Conservation (phyloP, 2,113 vertebrate genomes). For the Callocephalon fimbriatum region DNA sequence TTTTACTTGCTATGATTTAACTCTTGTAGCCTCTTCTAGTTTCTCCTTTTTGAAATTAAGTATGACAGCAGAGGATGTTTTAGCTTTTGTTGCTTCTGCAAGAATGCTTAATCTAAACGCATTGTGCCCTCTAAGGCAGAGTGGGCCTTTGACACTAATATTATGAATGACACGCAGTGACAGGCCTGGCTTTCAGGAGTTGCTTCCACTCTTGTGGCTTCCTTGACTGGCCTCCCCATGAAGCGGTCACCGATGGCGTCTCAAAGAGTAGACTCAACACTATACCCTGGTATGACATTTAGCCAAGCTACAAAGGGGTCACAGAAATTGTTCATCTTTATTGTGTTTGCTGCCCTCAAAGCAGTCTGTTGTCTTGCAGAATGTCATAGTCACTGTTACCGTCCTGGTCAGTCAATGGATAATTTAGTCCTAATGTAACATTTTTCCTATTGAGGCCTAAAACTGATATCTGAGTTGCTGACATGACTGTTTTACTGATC, state of each 20-base stretch:
- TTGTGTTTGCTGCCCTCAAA: background rate
- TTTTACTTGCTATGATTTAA: background rate
- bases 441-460: background rate
- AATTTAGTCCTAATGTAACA: background rate
- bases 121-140: fast-evolving
- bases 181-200: background rate
- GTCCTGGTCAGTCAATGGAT: background rate
- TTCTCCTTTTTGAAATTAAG: background rate
- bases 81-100: background rate
- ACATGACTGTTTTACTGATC: background rate
- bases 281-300: background rate
- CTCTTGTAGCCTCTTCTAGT: background rate
- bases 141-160: background rate
- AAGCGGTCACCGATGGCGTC: fast-evolving
- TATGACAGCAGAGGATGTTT: background rate
- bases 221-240: background rate
- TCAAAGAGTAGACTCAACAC: background rate
- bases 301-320: background rate
- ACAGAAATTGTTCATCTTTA: background rate
- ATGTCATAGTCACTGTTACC: background rate
- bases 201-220: background rate
- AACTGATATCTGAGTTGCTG: background rate
- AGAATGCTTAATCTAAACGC: background rate
- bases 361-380: background rate
- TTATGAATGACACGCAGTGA: fast-evolving